phyloP scores from a whole-genome alignment of 1,140 invertebrate species.

The Drosophila pachea region DNA sequence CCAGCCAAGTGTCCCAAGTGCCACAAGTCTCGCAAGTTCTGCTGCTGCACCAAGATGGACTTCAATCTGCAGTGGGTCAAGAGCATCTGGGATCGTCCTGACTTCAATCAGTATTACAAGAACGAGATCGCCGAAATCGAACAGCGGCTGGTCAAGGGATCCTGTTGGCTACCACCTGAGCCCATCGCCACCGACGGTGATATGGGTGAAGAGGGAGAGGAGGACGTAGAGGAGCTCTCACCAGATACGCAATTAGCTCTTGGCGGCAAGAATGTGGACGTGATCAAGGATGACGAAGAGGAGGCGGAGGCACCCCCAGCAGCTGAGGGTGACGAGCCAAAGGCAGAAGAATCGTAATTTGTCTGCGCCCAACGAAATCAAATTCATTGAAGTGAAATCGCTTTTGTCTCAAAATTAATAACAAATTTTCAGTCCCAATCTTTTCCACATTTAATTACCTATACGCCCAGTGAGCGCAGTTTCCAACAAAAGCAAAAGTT shows the following conservation, averaged over 20 bases:
- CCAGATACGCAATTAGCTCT: slow-evolving; percentile 42
- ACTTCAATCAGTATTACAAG: slow-evolving; percentile 72
- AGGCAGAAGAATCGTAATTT: slow-evolving; percentile 16
- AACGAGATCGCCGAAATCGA: slow-evolving; percentile 71
- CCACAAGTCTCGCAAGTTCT: slow-evolving; percentile 72
- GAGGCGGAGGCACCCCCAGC: not conserved
- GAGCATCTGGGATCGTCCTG: slow-evolving; percentile 73
- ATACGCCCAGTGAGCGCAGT: no score
- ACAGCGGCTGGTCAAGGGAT: slow-evolving; percentile 56
- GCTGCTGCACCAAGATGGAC: slow-evolving; percentile 68
- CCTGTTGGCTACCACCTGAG: slow-evolving; percentile 63
- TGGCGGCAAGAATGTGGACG: slow-evolving; percentile 38
- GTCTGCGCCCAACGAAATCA: not conserved
- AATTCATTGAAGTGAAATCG: not conserved
- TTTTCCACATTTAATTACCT: not conserved
- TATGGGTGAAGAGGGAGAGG: not conserved
- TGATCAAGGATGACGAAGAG: not conserved
- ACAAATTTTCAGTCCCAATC: not conserved
- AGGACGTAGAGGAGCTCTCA: slow-evolving; percentile 44
- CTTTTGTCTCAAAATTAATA: not conserved
- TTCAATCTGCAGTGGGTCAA: slow-evolving; percentile 70
- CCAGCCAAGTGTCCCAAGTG: slow-evolving; percentile 69
- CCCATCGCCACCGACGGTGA: slow-evolving; percentile 24
- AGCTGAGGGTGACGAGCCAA: slow-evolving; percentile 6
- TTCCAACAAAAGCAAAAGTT: no score